Conservation (phyloP, 2,113 vertebrate genomes). For the Grammomys dolichurus region DNA sequence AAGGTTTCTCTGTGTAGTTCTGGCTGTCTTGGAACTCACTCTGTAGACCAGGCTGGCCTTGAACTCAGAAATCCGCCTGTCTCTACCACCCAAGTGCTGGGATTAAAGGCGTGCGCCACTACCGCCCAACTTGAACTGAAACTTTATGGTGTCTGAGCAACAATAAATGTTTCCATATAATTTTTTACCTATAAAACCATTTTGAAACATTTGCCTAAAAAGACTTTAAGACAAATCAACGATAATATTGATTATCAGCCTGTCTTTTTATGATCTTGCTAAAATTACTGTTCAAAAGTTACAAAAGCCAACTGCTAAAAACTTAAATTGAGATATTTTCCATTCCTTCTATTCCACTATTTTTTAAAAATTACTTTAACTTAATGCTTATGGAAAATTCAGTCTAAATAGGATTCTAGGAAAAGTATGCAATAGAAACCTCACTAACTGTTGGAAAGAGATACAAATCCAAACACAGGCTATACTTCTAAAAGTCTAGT, state of each 20-base stretch:
- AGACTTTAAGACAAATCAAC: background rate
- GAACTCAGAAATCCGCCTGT: background rate
- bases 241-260: background rate
- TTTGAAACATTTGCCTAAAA: background rate
- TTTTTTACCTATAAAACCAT: background rate
- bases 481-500: background rate
- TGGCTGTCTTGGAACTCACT: too few species aligned
- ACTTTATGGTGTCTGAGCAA: background rate
- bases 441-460: background rate
- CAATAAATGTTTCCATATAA: background rate
- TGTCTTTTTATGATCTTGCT: background rate
- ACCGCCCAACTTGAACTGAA: too few species aligned
- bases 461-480: background rate
- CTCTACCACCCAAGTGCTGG: background rate
- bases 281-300: background rate
- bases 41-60: background rate
- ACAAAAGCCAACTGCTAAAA: background rate
- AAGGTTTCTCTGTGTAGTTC: too few species aligned
- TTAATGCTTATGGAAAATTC: background rate
- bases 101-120: background rate
- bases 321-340: background rate
- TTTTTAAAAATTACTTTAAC: background rate
- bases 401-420: background rate
- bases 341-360: background rate
- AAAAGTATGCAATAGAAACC: conserved; percentile 20